These are phyloP conservation scores for Lota lota DNA, from an alignment of 2,113 vertebrate genomes.

Conservation along the genomic window DNA sequence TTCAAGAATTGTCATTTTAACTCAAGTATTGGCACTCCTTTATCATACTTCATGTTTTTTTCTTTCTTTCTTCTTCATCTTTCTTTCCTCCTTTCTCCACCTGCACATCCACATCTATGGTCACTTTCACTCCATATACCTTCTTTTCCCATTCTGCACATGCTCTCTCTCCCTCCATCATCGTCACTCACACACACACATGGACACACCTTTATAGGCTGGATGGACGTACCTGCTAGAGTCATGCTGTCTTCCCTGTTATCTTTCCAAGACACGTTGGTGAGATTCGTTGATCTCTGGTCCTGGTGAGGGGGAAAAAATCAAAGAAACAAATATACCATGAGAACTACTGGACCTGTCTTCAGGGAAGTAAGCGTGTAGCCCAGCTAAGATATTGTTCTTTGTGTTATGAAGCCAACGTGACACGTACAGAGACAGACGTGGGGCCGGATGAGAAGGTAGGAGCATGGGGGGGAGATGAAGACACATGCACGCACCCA, in stretches of 20 bases:
- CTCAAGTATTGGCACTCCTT: background rate
- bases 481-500: no score
- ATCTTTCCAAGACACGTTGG: constrained; percentile 41
- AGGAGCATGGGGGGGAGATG: no score
- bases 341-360: no score
- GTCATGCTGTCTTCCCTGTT: constrained; percentile 47
- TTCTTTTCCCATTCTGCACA: no score
- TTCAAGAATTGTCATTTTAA: background rate
- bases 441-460: no score
- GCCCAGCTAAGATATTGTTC: no score
- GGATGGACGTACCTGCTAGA: constrained; percentile 47
- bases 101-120: no score
- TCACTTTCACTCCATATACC: background rate
- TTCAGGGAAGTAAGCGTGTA: no score
- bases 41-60: background rate
- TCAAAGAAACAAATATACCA: no score
- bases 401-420: no score
- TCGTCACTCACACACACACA: background rate
- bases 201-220: background rate
- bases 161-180: constrained; percentile 7
- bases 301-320: background rate
- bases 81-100: background rate
- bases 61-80: background rate
- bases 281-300: constrained; percentile 28
- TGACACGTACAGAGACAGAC: no score